Evolutionary conservation across 2,888 invertebrate genomes (phyloP), one percentile per base, ranked within the genome.

Genomic region (Lucinisca nassula): DNA sequence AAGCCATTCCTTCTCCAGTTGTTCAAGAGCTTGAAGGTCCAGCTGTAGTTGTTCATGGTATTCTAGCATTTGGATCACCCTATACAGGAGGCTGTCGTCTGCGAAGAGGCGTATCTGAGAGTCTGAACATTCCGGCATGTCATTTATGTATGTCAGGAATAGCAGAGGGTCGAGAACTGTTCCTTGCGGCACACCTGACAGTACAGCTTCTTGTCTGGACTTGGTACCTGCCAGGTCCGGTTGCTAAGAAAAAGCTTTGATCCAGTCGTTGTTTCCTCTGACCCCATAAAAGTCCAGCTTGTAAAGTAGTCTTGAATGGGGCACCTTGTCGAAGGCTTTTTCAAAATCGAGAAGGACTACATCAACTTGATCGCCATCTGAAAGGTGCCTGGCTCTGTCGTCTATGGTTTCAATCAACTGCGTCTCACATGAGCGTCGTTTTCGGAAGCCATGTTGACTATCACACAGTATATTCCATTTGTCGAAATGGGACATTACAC

Each of bases 71-170:
- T 67, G 73, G 24, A 85, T 85, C 17, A 27, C 40, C 30, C 85
- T 40, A 14, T 85, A 85, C 0, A 81, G 40, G 0, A 85, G 61
- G n/a, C 77, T 81, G 24, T 85, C 81, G n/a, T 82, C 82, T 17
- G 67, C 82, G 45, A 45, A 49, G 75, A 61, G 61, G 8, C 61
- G 8, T 10, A 76, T 72, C 27, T 3, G 45, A 30, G 72, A 77
- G 30, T 55, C 73, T 12, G 24, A 27, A 14, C 51, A 30, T 21
- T 82, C 51, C 97, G 85, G 78, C 45, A 81, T 72, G 61, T 85
- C 72, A 40, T 81, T 85, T 10, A 81, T 85, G 24, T 81, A 79
- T 55, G 73, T 74, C 10, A 85, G 35, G 55, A 85, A 85, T 4
- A 78, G 38, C 1, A 79, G 10, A 0, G 85, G 78, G 49, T 82